Evolutionary conservation across 2,797 vertebrate genomes (phyloP), one percentile per base, ranked within the genome.

Genomic region (Nannoperca australis): DNA sequence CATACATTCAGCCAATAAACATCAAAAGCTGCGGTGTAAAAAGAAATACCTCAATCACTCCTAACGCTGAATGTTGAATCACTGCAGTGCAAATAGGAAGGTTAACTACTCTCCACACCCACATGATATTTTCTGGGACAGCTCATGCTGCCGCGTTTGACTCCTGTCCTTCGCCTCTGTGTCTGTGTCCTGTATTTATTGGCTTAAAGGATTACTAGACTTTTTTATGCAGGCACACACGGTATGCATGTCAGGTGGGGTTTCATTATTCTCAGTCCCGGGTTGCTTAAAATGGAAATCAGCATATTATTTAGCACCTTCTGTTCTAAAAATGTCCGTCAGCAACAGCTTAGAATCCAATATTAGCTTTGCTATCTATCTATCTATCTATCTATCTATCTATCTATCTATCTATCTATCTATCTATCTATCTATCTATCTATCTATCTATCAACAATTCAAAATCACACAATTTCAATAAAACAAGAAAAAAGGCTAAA

Each of bases 181-280:
- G 85, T 88, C 73, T 79, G 53, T 42, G 58, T 79, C 83, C 90
- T 76, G 85, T 40, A 85, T 91, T 89, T 91, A 93, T 91, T 91
- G 92, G 92, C 89, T 94, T 94, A 94, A 91, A 83, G 86, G 92
- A 91, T 95, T 92, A 92, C 64, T 15, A 18, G 80, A 74, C 85
- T 58, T 82, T 90, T 91, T 87, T 90, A 85, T 88, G 81, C 76
- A 40, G 82, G 66, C 61, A 79, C 78, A 88, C 70, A 60, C 27
- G 63, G 74, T 24, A 75, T 79, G 72, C 55, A 67, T 74, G 82
- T 84, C 85, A 91, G 73, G 61, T 74, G 44, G 51, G 55, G 69
- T 70, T 84, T 65, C 63, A 72, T 80, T 84, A 78, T 76, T 85
- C 62, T 69, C 74, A 45, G 49, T 80, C 22, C 7, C 70, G 14